Evolutionary conservation across 2,797 vertebrate genomes (phyloP), one percentile per base, ranked within the genome.

Genomic region (Trachops cirrhosus): DNA sequence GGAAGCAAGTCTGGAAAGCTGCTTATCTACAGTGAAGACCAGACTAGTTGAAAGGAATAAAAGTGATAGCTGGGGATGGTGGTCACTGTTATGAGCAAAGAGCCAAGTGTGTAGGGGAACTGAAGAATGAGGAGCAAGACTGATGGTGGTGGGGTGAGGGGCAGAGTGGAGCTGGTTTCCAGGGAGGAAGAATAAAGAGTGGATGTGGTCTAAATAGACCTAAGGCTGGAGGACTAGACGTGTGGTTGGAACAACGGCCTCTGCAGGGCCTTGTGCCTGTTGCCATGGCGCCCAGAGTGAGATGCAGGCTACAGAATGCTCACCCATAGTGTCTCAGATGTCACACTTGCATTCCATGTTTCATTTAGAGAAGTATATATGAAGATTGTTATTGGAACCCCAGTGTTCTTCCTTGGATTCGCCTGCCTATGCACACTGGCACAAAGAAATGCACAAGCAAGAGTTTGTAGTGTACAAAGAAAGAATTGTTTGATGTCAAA

Each of bases 191-290:
- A 12, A 21, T 7, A 37, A 34, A 34, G 37, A 46, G 3, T 3
- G 5, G 1, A 0, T 9, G 9, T 24, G 3, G 50, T 6, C 18
- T 26, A 34, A 5, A 26, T 4, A 75, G 73, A 16, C 34, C 8
- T 15, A 18, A 83, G 73, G 9, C 3, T 32, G 1, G 16, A 22
- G 12, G 6, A 1, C 4, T 10, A 2, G 7, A 9, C 1, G 3
- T 2, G 24, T 8, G 78, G 24, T 34, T 16, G 37, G 15, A 74
- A 26, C 15, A 57, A 12, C 0, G 6, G 11, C 9, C 19, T 9
- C 7, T 2, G 4, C 18, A 15, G 1, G 1, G 2, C 21, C 11
- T 4, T 2, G 1, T 6, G 3, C 5, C 5, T 67, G 6, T 14
- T 18, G 6, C 1, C 41, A 52, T 8, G 44, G 16, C 9, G 5